Conservation (phyloP, 1,140 invertebrate genomes). For the Aplysia californica region DNA sequence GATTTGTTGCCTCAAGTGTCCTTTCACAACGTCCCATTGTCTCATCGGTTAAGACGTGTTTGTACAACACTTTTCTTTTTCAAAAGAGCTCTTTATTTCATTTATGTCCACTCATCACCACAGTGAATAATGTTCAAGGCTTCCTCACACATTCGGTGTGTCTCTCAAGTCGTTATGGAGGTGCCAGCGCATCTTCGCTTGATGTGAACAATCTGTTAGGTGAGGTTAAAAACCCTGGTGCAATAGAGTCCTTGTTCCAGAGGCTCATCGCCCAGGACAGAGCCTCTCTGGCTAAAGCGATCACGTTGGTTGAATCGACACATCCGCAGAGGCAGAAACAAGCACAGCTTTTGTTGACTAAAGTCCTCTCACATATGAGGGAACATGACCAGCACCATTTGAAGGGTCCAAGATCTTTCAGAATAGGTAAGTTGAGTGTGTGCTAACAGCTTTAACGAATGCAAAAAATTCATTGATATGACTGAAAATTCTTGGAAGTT, state of each 20-base stretch:
- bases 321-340: slow-evolving; percentile 67
- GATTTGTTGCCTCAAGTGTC: no score
- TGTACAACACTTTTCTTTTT: no score
- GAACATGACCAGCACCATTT: slow-evolving; percentile 42
- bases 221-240: slow-evolving; percentile 5
- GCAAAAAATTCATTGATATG: no score
- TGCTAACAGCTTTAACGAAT: no score
- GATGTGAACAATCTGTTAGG: slow-evolving; percentile 21
- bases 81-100: no score
- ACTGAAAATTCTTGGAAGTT: no score
- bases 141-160: no score
- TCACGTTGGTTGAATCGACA: slow-evolving; percentile 73
- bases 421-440: slow-evolving; percentile 68
- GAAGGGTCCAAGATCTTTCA: slow-evolving; percentile 60
- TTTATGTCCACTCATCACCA: no score
- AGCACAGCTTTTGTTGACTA: slow-evolving; percentile 68
- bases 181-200: slow-evolving; percentile 8
- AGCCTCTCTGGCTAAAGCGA: slow-evolving; percentile 68
- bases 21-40: no score
- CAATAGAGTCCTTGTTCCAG: slow-evolving; percentile 48
- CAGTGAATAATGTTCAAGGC: no score
- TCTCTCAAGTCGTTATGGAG: no score
- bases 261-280: slow-evolving; percentile 62
- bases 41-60: no score
- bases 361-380: slow-evolving; percentile 65